Percentiles rank a stretch among this genome's conserved stretches.
phyloP scores from a whole-genome alignment of 2,888 invertebrate genomes.

The Siphlonurus alternatus region DNA sequence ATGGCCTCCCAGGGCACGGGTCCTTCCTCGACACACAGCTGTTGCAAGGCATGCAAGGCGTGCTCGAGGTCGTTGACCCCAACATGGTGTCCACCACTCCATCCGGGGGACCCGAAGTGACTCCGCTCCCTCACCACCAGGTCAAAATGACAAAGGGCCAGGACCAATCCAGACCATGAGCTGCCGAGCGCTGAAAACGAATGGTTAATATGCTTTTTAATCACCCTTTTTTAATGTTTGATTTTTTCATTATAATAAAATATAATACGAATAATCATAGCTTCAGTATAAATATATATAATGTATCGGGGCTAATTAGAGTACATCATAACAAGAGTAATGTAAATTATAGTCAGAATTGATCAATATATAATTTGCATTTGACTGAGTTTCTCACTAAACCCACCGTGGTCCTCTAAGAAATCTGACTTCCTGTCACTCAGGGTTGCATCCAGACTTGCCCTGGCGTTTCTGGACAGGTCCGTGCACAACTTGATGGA shows the following conservation, averaged over 20 bases:
- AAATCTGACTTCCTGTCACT: background rate
- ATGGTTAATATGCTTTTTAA: too few species aligned
- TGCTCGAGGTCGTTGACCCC: background rate
- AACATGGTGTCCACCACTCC: background rate
- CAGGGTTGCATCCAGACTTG: background rate
- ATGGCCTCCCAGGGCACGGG: background rate
- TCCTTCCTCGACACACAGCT: background rate
- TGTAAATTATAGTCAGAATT: too few species aligned
- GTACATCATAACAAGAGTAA: too few species aligned
- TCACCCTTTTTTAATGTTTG: too few species aligned
- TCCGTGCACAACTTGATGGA: background rate
- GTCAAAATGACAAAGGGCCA: background rate
- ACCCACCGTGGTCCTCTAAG: background rate
- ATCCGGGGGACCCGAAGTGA: background rate
- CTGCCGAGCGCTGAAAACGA: background rate
- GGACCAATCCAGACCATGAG: background rate
- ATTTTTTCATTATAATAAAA: too few species aligned
- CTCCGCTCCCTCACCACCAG: background rate
- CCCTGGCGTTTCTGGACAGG: background rate
- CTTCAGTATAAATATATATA: too few species aligned
- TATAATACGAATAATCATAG: too few species aligned
- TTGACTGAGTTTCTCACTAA: background rate
- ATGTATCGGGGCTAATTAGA: too few species aligned
- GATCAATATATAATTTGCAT: background rate
- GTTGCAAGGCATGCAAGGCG: background rate